Conservation (phyloP, 2,113 vertebrate species). For the Toxotes jaculatrix region DNA sequence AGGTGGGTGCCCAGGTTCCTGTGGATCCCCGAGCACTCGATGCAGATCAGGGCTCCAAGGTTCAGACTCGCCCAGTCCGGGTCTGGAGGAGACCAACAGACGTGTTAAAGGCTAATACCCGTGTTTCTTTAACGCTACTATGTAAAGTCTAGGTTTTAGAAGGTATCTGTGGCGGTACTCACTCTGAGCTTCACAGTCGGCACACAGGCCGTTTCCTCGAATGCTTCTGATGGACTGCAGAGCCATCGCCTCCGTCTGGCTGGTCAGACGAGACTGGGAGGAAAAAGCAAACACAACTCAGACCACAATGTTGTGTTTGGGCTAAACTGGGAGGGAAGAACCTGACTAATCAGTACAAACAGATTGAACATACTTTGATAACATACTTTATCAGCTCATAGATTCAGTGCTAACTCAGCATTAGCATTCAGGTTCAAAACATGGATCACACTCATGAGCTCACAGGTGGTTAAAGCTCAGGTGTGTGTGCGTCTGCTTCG, state of each 20-base stretch:
- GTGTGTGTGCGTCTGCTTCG: neutral
- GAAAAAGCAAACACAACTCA: neutral
- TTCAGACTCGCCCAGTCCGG: constrained; percentile 98
- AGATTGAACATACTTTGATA: too few relatives aligned
- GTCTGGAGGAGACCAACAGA: constrained; percentile 74
- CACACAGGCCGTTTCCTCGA: constrained; percentile 93
- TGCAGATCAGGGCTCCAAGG: constrained; percentile 97
- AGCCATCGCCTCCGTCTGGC: constrained; percentile 95
- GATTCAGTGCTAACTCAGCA: too few relatives aligned
- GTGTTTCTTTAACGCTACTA: too few relatives aligned
- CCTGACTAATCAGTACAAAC: too few relatives aligned
- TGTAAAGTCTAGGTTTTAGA: too few relatives aligned
- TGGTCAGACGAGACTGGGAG: constrained; percentile 92
- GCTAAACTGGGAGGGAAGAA: too few relatives aligned
- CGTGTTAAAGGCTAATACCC: neutral
- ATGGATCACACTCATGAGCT: too few relatives aligned
- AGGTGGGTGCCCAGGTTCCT: constrained; percentile 96
- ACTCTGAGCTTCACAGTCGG: constrained; percentile 95
- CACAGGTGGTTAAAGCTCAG: too few relatives aligned
- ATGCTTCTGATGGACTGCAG: constrained; percentile 93
- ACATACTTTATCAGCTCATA: too few relatives aligned
- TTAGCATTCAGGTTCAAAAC: too few relatives aligned
- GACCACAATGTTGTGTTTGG: neutral
- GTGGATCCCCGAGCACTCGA: constrained; percentile 99
- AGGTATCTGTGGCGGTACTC: constrained; percentile 71